phyloP scores from a whole-genome alignment of 2,113 vertebrate genomes.

The Calonectris borealis region DNA sequence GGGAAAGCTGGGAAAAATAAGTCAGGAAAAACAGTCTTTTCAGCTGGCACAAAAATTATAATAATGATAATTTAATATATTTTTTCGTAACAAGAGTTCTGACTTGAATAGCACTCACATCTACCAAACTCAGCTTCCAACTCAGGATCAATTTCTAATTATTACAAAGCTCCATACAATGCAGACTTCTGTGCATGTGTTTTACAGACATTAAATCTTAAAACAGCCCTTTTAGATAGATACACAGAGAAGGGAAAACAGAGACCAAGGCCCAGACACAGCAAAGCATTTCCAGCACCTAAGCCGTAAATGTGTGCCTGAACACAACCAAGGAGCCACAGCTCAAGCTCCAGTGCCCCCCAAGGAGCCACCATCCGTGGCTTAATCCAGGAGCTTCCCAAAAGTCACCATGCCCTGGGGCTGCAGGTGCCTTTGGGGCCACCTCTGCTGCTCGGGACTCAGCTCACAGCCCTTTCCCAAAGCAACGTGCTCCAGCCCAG shows the following conservation, averaged over 20 bases:
- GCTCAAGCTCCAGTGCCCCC: neutral
- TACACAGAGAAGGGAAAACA: neutral
- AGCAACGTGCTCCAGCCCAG: rapidly evolving
- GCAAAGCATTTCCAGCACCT: neutral
- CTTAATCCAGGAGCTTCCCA: neutral
- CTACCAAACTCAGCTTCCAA: neutral
- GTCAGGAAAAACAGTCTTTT: neutral
- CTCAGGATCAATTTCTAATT: neutral
- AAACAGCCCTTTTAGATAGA: neutral
- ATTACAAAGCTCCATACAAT: neutral
- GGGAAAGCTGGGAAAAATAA: neutral
- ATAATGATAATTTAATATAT: neutral
- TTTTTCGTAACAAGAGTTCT: neutral
- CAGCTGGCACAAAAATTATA: neutral
- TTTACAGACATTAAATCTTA: neutral
- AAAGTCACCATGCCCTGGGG: neutral
- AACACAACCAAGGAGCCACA: neutral
- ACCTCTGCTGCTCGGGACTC: neutral
- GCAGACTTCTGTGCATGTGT: neutral
- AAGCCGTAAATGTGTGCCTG: neutral
- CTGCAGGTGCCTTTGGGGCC: neutral
- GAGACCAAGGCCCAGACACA: neutral
- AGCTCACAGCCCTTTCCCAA: neutral
- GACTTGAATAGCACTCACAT: neutral
- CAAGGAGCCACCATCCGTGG: neutral